Percentiles rank a stretch among this genome's conserved stretches.
Evolutionary conservation across 2,113 vertebrate species (phyloP).

Genomic region (Pedetes capensis): DNA sequence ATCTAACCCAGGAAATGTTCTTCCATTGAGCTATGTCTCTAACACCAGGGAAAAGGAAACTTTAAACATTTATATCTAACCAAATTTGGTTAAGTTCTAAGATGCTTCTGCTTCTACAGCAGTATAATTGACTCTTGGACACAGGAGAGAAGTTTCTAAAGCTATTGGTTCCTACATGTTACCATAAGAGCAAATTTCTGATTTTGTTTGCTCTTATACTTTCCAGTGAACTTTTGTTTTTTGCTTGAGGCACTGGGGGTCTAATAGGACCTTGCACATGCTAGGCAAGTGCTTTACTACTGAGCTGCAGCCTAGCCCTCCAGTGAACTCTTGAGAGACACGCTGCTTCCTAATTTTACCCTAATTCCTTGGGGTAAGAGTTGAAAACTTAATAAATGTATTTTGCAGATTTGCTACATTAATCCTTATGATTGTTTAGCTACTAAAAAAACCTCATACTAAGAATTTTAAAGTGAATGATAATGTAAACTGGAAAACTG

Average conservation of each 20-base stretch:
- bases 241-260: not conserved
- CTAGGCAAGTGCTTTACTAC: not conserved
- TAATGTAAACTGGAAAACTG: slow-evolving; percentile 1
- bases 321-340: not conserved
- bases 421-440: not conserved
- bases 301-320: not conserved
- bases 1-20: not conserved
- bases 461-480: not conserved
- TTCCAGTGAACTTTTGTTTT: not conserved
- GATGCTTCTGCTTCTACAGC: not conserved
- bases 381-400: slow-evolving; percentile 21
- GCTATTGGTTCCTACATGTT: slow-evolving; percentile 16
- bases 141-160: slow-evolving; percentile 18
- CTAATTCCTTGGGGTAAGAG: not conserved
- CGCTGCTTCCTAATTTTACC: slow-evolving; percentile 5
- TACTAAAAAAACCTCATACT: not conserved
- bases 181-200: slow-evolving; percentile 28
- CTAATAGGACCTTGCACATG: not conserved
- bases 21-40: not conserved
- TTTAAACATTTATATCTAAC: not conserved
- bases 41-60: not conserved
- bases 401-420: slow-evolving; percentile 26
- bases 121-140: not conserved
- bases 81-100: not conserved
- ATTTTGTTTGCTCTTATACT: slow-evolving; percentile 52